Conservation (phyloP, 35 echinoderm and acorn worm species). For the Apostichopus parvimensis region DNA sequence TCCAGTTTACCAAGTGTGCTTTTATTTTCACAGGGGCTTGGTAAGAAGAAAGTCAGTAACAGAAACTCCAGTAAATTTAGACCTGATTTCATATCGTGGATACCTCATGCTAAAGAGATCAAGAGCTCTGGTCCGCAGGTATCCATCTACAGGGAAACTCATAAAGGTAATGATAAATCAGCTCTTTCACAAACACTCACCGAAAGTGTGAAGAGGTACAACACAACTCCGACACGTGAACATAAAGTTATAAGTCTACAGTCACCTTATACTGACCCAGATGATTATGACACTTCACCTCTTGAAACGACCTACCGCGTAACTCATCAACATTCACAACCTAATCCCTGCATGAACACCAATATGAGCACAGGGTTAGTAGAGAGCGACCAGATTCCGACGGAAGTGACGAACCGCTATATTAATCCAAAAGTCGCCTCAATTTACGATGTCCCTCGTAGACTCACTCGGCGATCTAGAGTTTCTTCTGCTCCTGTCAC, state of each 20-base stretch:
- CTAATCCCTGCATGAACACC: slow-evolving; percentile 78
- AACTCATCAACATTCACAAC: slow-evolving; percentile 82
- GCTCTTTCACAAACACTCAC: slow-evolving; percentile 62
- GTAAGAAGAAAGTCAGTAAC: slow-evolving; percentile 85
- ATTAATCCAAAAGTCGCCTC: slow-evolving; percentile 80
- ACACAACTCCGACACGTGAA: neutral
- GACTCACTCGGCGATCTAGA: slow-evolving; percentile 56
- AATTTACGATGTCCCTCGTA: slow-evolving; percentile 73
- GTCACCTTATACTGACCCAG: slow-evolving; percentile 57
- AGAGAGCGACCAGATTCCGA: slow-evolving; percentile 40
- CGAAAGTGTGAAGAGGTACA: slow-evolving; percentile 48
- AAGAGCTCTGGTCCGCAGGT: slow-evolving; percentile 66
- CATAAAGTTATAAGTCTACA: neutral
- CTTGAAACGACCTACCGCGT: slow-evolving; percentile 79
- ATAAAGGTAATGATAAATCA: neutral
- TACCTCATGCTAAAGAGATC: slow-evolving; percentile 89
- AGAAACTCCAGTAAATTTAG: slow-evolving; percentile 67
- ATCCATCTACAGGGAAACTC: slow-evolving; percentile 81
- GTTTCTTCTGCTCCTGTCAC: slow-evolving; percentile 71
- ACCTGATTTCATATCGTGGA: slow-evolving; percentile 97
- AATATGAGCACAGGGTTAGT: slow-evolving; percentile 93
- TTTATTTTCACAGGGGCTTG: slow-evolving; percentile 71
- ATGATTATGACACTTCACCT: slow-evolving; percentile 54
- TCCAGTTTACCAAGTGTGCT: neutral
- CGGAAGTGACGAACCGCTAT: slow-evolving; percentile 64